Evolutionary conservation across 1,140 invertebrate genomes (phyloP).

Genomic region (Drosophila paulistorum): DNA sequence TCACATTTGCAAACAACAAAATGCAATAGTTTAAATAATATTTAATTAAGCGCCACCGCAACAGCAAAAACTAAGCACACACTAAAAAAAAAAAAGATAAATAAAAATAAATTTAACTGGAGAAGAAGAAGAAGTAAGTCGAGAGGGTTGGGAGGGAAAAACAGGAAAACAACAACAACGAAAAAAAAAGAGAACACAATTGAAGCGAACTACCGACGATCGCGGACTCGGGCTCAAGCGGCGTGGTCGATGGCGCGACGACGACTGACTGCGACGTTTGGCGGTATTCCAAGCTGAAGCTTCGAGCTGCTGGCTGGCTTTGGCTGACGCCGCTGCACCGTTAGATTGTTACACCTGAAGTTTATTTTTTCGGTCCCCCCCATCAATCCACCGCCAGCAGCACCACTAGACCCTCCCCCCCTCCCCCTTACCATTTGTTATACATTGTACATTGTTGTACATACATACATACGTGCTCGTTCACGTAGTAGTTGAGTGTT

Average conservation of each 20-base stretch:
- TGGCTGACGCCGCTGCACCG: slow-evolving; percentile 62
- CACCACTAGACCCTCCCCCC: not conserved
- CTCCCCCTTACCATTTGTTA: not conserved
- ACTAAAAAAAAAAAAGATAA: slow-evolving; percentile 20
- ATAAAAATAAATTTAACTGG: slow-evolving; percentile 11
- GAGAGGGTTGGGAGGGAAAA: not conserved
- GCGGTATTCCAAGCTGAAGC: slow-evolving; percentile 5
- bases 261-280: slow-evolving; percentile 52
- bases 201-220: slow-evolving; percentile 21
- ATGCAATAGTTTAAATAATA: slow-evolving; percentile 33
- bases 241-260: slow-evolving; percentile 69
- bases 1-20: slow-evolving; percentile 17
- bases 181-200: not conserved
- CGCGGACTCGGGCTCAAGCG: slow-evolving; percentile 40
- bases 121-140: slow-evolving; percentile 14
- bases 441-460: slow-evolving; percentile 11
- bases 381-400: not conserved
- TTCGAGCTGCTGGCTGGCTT: slow-evolving; percentile 1
- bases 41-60: slow-evolving; percentile 44
- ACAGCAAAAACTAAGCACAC: slow-evolving; percentile 40
- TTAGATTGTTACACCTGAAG: slow-evolving; percentile 79
- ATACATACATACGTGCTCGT: slow-evolving; percentile 8
- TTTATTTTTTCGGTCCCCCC: slow-evolving; percentile 15
- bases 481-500: slow-evolving; percentile 12
- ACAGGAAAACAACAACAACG: slow-evolving; percentile 4